These are phyloP conservation scores for Acronicta aceris DNA, from an alignment of 2,888 invertebrate genomes.

Conservation along the genomic window DNA sequence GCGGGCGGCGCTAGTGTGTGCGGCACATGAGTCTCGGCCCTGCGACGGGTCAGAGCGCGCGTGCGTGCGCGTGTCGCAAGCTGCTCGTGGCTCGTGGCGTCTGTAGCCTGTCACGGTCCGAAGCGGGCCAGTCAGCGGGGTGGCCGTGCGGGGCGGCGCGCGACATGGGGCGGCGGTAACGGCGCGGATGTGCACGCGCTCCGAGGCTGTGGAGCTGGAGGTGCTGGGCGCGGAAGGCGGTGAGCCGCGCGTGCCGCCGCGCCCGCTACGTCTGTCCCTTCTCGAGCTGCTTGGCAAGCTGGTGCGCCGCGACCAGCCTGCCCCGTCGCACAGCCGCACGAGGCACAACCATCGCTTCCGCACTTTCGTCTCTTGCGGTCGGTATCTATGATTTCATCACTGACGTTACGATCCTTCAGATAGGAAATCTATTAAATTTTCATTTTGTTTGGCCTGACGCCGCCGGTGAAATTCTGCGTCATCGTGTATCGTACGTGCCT, in stretches of 20 bases:
- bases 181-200: conserved; percentile 94
- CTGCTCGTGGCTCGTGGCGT: conserved; percentile 70
- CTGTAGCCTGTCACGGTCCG: conserved; percentile 60
- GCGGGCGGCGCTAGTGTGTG: conserved; percentile 66
- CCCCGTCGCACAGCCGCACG: conserved; percentile 79
- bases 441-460: conserved; percentile 34
- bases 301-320: conserved; percentile 87
- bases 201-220: conserved; percentile 94
- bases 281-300: conserved; percentile 91
- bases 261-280: conserved; percentile 92
- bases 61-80: conserved; percentile 65
- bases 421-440: conserved; percentile 53
- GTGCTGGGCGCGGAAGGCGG: conserved; percentile 94
- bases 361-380: conserved; percentile 87
- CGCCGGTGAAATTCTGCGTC: conserved; percentile 56
- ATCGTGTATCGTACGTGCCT: conserved; percentile 49
- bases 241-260: conserved; percentile 92
- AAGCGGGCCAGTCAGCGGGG: conserved; percentile 69
- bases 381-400: conserved; percentile 66
- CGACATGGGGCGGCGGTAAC: conserved; percentile 92
- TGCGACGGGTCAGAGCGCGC: conserved; percentile 75
- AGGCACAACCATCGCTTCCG: conserved; percentile 89
- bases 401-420: conserved; percentile 29
- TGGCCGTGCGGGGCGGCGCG: conserved; percentile 84
- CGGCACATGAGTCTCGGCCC: conserved; percentile 68